Evolutionary conservation across 2,113 vertebrate species (phyloP).

Genomic region (Pelvicachromis taeniatus): DNA sequence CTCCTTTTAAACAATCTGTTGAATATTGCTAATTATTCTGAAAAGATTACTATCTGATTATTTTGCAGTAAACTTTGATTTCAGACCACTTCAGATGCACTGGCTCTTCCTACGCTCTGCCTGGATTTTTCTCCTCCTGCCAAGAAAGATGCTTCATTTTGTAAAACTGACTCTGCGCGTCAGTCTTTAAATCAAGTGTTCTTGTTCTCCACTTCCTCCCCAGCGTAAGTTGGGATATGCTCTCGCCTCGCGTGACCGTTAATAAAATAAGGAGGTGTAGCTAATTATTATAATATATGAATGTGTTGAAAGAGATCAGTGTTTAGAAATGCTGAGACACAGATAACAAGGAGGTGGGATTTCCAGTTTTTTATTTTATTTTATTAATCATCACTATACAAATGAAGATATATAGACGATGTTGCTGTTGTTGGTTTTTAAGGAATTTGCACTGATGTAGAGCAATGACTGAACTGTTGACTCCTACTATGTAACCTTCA

Average conservation of each 20-base stretch:
- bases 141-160: not conserved
- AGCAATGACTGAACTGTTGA: not conserved
- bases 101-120: not conserved
- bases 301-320: not conserved
- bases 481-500: not conserved
- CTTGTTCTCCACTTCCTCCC: not conserved
- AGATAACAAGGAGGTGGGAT: not conserved
- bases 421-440: not conserved
- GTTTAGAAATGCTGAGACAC: not conserved
- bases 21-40: not conserved
- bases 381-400: not conserved
- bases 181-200: not conserved
- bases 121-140: not conserved
- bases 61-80: not conserved
- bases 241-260: not conserved
- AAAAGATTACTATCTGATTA: not conserved
- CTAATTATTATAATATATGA: not conserved
- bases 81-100: not conserved
- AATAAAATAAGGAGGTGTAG: not conserved
- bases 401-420: not conserved
- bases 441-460: not conserved
- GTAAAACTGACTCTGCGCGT: not conserved
- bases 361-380: not conserved
- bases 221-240: not conserved
- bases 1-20: not conserved